Base-by-base conservation (phyloP, 2,888 invertebrate species). In the Zeuzera pyrina region DNA sequence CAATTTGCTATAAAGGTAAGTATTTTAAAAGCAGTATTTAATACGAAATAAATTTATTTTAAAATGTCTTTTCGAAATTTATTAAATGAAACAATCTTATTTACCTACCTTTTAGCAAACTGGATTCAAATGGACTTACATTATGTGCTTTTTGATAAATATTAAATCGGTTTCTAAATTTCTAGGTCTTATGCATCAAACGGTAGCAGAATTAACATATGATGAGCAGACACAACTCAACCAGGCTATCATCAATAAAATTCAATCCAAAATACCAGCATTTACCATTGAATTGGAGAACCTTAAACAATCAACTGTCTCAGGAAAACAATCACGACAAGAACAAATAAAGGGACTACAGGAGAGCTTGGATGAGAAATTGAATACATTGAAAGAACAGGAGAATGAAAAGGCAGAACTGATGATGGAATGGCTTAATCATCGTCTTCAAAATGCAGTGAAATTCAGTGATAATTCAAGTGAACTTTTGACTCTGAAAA, bases 371-470 rank as follows among this genome's bases (percentile, higher is more conserved):
- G 66, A 79, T 50, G 58, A 67, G 4, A 78, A 79, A 38, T 31
- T 81, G 8, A 57, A 58, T 19, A 64, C 50, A 2, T 51, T 83
- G 3, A 57, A 68, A 29, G 65, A 72, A 28, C 81, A 79, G 38
- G 79, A 81, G 42, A 62, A 50, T 52, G 73, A 81, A 45, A 77
- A 77, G 32, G 67, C 72, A 2, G 73, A 74, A 29, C 40, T 81
- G 25, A 76, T 83, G 77, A 70, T 74, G 67, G 70, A 81, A 36
- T 84, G 84, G 84, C 55, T 81, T 2, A 70, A 78, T 31, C 70
- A 74, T 33, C 52, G 72, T 13, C 39, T 77, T 3, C 47, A 55
- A 1, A 66, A 77, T 31, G 69, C 73, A 0, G 54, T 65, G 0
- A 58, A 50, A 28, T 78, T 71, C 34, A 68, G 57, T 35, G 53